Percentiles rank a stretch among this genome's conserved stretches.
These are phyloP conservation scores for Heliothis peltigera DNA, from an alignment of 2,888 invertebrate species.

Conservation along the genomic window DNA sequence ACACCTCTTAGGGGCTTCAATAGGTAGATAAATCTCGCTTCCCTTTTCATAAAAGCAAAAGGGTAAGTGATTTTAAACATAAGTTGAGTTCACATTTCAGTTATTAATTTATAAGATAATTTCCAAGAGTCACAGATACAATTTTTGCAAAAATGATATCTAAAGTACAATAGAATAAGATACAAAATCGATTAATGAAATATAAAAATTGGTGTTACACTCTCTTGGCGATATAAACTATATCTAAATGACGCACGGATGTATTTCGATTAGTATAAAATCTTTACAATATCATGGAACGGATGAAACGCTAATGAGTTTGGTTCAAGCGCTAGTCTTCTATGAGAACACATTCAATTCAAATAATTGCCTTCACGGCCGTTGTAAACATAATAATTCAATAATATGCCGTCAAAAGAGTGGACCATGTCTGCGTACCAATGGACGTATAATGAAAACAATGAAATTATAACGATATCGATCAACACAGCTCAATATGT, in stretches of 20 bases:
- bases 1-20: conserved; percentile 30
- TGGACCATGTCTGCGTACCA: conserved; percentile 67
- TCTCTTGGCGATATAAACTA: conserved; percentile 68
- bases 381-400: conserved; percentile 52
- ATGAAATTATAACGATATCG: conserved; percentile 66
- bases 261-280: conserved; percentile 75
- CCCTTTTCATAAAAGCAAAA: conserved; percentile 55
- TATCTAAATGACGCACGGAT: conserved; percentile 75
- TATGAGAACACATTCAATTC: conserved; percentile 71
- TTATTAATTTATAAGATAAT: conserved; percentile 43
- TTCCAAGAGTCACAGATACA: conserved; percentile 47
- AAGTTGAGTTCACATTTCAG: conserved; percentile 37
- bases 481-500: conserved; percentile 61
- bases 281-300: conserved; percentile 81
- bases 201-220: conserved; percentile 77
- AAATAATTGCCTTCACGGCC: conserved; percentile 60
- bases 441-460: conserved; percentile 79
- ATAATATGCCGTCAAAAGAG: conserved; percentile 73
- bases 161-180: conserved; percentile 65
- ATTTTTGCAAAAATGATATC: conserved; percentile 59
- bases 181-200: conserved; percentile 66
- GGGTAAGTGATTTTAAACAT: conserved; percentile 54
- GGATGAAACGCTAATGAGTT: conserved; percentile 80
- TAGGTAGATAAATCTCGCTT: conserved; percentile 48
- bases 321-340: conserved; percentile 72